These are phyloP conservation scores for Mungos mungo DNA, from an alignment of 2,113 vertebrate genomes.

Conservation along the genomic window DNA sequence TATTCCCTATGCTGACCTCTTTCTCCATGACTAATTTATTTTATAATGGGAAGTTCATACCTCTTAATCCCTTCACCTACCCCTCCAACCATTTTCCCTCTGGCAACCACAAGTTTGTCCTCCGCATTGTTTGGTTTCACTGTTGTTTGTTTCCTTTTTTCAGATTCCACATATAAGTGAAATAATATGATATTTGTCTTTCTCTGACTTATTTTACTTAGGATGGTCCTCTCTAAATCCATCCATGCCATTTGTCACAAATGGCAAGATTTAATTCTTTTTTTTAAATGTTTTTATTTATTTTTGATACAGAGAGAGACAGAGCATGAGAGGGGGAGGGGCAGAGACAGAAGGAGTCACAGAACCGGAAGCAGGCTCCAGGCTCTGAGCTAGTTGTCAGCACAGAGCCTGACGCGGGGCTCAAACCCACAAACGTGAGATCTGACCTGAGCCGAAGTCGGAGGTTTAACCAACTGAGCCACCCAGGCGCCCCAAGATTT, in stretches of 20 bases:
- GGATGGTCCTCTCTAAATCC: not conserved
- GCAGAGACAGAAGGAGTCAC: no score
- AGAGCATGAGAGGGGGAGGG: no score
- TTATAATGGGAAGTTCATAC: not conserved
- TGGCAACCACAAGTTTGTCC: not conserved
- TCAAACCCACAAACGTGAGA: no score
- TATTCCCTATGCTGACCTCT: not conserved
- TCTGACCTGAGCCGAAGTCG: no score
- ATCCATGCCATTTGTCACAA: not conserved
- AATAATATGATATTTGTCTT: not conserved
- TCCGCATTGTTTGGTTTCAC: not conserved
- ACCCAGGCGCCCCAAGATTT: not conserved
- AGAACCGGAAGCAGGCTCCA: no score
- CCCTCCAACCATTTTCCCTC: not conserved
- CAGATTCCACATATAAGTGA: not conserved
- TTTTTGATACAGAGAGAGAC: no score
- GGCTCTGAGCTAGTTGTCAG: no score
- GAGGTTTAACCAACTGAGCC: no score
- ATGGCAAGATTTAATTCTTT: not conserved
- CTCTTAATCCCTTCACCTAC: not conserved
- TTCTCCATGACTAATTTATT: not conserved
- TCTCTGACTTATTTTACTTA: not conserved
- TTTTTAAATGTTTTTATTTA: not conserved
- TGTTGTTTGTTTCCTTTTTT: not conserved
- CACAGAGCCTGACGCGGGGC: no score